phyloP scores from a whole-genome alignment of 1,140 invertebrate species.

The Monochamus saltuarius region DNA sequence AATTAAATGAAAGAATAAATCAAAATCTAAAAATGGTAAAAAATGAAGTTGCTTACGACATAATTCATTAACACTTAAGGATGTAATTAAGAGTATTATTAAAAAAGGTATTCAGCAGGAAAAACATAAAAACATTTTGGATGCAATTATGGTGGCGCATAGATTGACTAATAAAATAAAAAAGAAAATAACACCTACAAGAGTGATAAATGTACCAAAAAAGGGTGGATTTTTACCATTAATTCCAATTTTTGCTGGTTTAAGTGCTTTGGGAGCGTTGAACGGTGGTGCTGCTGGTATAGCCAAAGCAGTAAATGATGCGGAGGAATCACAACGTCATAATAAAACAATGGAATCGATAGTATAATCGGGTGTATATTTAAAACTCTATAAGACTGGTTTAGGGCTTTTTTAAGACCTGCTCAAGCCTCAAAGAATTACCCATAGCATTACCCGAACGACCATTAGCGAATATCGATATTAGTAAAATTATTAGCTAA shows the following conservation, averaged over 20 bases:
- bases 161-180: constrained; percentile 22
- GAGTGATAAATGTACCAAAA: constrained; percentile 47
- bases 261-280: constrained; percentile 47
- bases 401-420: constrained; percentile 17
- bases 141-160: constrained; percentile 10
- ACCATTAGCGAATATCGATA: constrained; percentile 37
- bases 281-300: constrained; percentile 43
- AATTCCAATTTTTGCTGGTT: constrained; percentile 48
- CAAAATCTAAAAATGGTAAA: neutral
- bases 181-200: constrained; percentile 30
- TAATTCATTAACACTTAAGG: constrained; percentile 18
- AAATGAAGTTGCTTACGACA: neutral
- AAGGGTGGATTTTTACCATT: constrained; percentile 46
- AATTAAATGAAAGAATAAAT: constrained; percentile 17
- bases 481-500: constrained; percentile 32
- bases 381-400: constrained; percentile 47
- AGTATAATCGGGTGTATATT: constrained; percentile 45
- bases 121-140: too few relatives aligned
- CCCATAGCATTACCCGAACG: constrained; percentile 18
- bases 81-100: constrained; percentile 17
- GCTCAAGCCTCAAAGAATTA: constrained; percentile 26
- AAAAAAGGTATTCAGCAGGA: constrained; percentile 6
- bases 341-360: constrained; percentile 46
- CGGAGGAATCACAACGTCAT: constrained; percentile 42
- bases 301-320: constrained; percentile 45